Conservation (phyloP, 2,113 vertebrate species). For the Sminthopsis crassicaudata region DNA sequence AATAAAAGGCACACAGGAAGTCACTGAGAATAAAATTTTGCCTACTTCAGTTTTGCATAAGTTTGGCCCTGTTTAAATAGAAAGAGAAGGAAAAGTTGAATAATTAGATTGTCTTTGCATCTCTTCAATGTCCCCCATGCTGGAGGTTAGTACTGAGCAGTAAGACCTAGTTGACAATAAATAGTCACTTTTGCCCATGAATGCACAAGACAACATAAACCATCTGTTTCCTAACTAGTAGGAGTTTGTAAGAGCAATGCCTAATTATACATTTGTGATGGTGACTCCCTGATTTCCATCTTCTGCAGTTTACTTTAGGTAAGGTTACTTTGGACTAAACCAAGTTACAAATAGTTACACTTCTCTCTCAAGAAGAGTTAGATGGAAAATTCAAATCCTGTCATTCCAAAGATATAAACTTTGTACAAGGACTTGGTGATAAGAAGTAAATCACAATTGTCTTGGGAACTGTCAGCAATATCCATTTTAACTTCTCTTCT, state of each 20-base stretch:
- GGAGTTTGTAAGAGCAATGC: not conserved
- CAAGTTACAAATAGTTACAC: not conserved
- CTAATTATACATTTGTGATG: not conserved
- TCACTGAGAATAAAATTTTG: conserved; percentile 23
- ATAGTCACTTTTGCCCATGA: not conserved
- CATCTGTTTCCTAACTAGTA: not conserved
- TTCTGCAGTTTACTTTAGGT: not conserved
- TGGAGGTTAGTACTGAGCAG: not conserved
- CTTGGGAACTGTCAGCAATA: not conserved
- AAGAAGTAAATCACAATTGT: conserved; percentile 29
- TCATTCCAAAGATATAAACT: conserved; percentile 57
- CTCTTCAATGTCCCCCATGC: not conserved
- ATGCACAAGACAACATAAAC: not conserved
- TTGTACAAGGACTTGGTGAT: not conserved
- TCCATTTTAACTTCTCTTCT: conserved; percentile 25
- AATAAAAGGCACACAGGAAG: not conserved
- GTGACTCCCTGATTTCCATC: not conserved
- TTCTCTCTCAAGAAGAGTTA: conserved; percentile 3
- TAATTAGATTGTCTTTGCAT: not conserved
- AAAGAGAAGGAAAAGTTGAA: not conserved
- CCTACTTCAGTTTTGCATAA: not conserved
- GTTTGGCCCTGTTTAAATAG: not conserved
- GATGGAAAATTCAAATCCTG: conserved; percentile 45
- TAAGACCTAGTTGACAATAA: not conserved
- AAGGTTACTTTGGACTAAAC: not conserved